Conservation (phyloP, 2,888 invertebrate species). For the Synanthedon andrenaeformis region DNA sequence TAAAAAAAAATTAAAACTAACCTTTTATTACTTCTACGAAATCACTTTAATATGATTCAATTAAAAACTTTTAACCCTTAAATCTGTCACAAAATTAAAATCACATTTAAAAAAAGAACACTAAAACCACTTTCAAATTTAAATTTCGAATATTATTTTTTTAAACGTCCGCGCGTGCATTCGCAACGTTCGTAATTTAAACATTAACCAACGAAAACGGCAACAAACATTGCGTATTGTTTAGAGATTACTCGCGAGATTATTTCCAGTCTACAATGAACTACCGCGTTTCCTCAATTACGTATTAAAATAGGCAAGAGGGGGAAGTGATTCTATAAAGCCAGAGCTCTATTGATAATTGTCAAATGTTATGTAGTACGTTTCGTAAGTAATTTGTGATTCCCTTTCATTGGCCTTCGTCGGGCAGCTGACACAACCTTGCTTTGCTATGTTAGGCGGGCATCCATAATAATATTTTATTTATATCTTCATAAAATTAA, state of each 20-base stretch:
- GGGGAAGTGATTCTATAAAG: neutral
- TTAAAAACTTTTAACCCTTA: neutral
- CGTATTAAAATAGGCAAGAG: neutral
- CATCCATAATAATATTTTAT: neutral
- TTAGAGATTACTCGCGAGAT: neutral
- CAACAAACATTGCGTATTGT: conserved; percentile 2
- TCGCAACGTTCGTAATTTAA: neutral
- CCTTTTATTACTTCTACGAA: too few relatives aligned
- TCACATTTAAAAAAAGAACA: neutral
- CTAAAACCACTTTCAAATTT: neutral
- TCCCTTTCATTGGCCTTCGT: conserved; percentile 7
- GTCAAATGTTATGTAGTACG: neutral
- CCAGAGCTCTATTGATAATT: neutral
- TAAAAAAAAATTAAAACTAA: too few relatives aligned
- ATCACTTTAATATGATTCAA: too few relatives aligned
- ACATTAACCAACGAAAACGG: conserved; percentile 1
- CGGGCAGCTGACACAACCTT: conserved; percentile 2
- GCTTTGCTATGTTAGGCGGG: neutral
- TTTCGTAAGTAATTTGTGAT: neutral
- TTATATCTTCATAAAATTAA: neutral
- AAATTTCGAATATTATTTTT: neutral
- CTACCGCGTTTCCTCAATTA: neutral
- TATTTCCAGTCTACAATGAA: neutral
- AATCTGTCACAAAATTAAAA: neutral
- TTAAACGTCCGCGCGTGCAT: conserved; percentile 1